Conservation (phyloP, 1,140 invertebrate genomes). For the Saccostrea echinata region DNA sequence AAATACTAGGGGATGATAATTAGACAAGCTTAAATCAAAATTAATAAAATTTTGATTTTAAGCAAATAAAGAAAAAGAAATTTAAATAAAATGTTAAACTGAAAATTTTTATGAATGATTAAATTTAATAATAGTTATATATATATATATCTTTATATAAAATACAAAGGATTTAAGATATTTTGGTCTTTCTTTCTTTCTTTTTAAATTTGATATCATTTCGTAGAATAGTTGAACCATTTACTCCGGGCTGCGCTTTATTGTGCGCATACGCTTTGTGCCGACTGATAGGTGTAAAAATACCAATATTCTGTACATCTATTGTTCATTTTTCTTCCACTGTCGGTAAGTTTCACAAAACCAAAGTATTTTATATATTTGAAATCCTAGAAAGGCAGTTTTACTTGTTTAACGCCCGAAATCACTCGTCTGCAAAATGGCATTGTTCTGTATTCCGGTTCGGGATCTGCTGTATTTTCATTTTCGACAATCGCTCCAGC, state of each 20-base stretch:
- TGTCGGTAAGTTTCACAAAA: neutral
- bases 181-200: no score
- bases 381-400: neutral
- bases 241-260: neutral
- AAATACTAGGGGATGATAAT: no score
- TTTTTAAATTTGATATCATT: neutral
- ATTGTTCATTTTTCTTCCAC: neutral
- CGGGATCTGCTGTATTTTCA: neutral
- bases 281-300: neutral
- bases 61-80: no score
- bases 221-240: neutral
- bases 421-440: neutral
- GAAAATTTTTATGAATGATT: no score
- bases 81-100: no score
- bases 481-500: no score
- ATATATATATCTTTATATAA: no score
- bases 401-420: neutral
- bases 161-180: no score
- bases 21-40: no score
- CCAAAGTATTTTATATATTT: neutral
- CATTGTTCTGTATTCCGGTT: constrained; percentile 22
- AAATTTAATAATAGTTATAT: no score
- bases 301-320: neutral
- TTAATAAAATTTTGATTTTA: no score
- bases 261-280: constrained; percentile 15